A percentile compares a stretch with the other conserved stretches of the same genome.
Evolutionary conservation across 2,797 vertebrate species (phyloP).

Genomic region (Rhynchonycteris naso): DNA sequence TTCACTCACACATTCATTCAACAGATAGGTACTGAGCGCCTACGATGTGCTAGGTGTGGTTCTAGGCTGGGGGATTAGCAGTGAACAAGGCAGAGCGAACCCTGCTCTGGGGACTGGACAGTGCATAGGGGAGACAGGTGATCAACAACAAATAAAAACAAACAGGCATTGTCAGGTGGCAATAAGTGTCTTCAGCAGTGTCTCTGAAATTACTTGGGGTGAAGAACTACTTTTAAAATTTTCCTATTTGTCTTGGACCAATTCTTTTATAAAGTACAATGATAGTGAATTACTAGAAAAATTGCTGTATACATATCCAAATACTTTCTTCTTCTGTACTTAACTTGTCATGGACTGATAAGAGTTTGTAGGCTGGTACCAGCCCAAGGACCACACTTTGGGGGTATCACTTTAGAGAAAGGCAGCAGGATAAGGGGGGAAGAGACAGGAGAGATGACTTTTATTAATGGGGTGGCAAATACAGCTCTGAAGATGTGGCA

Average conservation of each 20-base stretch:
- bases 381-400: background rate
- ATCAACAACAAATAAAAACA: background rate
- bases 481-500: background rate
- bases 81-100: background rate
- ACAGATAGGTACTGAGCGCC: background rate
- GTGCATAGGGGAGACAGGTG: background rate
- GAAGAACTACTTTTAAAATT: background rate
- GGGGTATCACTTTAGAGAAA: background rate
- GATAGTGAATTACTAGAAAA: background rate
- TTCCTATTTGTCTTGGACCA: background rate
- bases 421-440: background rate
- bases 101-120: fast-evolving
- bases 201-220: background rate
- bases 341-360: background rate
- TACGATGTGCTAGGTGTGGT: fast-evolving
- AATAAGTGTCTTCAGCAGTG: background rate
- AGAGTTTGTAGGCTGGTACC: background rate
- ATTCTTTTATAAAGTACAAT: background rate
- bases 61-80: background rate
- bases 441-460: background rate
- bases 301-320: background rate
- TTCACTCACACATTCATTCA: background rate
- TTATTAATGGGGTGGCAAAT: background rate
- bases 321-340: background rate
- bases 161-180: background rate